Evolutionary conservation across 37 sponge, comb jelly and placozoan genomes (phyloP).

Genomic region (Spongilla lacustris): DNA sequence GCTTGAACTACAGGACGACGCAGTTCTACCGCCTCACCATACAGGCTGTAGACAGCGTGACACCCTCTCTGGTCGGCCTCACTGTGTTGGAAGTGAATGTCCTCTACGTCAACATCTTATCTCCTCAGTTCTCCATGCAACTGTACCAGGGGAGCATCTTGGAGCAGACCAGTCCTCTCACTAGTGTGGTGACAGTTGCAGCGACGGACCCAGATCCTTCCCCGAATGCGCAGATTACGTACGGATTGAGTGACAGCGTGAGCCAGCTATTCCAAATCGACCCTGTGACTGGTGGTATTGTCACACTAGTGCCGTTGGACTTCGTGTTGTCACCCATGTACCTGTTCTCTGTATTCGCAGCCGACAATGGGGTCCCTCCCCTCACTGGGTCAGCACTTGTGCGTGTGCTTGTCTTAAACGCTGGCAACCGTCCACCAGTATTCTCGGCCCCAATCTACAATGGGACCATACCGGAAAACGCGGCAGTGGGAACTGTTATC

Average conservation of each 20-base stretch:
- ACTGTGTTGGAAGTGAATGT: constrained; percentile 43
- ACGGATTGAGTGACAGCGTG: not conserved
- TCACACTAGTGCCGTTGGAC: constrained; percentile 19
- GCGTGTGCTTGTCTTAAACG: constrained; percentile 24
- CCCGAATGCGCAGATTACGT: constrained; percentile 61
- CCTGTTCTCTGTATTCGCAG: constrained; percentile 44
- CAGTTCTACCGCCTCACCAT: constrained; percentile 31
- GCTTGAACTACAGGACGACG: constrained; percentile 61
- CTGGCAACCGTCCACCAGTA: constrained; percentile 60
- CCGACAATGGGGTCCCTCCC: constrained; percentile 34
- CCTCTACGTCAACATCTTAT: constrained; percentile 71
- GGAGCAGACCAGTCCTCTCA: constrained; percentile 26
- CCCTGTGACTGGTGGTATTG: constrained; percentile 15
- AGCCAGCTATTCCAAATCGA: constrained; percentile 42
- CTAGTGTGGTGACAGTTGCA: constrained; percentile 22
- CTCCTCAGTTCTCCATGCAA: constrained; percentile 44
- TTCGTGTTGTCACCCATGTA: constrained; percentile 19
- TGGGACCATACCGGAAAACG: constrained; percentile 12
- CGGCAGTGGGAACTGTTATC: constrained; percentile 12
- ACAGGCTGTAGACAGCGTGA: constrained; percentile 17
- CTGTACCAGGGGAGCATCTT: constrained; percentile 4
- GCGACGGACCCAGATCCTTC: constrained; percentile 70
- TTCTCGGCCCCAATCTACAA: constrained; percentile 17
- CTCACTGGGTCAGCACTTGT: constrained; percentile 38
- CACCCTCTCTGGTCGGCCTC: constrained; percentile 17